A percentile compares a stretch with the other conserved stretches of the same genome.
These are phyloP conservation scores for Silurus aristotelis DNA, from an alignment of 2,797 vertebrate genomes.

Conservation along the genomic window DNA sequence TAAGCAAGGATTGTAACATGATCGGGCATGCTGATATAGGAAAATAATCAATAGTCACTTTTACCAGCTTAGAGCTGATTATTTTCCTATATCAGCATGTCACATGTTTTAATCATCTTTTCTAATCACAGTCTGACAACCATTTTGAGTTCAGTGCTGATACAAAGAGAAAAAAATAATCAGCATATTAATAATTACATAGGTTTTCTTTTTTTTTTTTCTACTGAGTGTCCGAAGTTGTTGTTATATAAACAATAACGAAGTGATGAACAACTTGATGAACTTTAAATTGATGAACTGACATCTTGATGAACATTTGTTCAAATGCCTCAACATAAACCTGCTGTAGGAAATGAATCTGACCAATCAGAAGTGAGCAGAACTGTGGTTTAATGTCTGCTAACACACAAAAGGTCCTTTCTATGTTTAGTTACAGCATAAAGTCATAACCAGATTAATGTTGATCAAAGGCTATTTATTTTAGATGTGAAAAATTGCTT, in stretches of 20 bases:
- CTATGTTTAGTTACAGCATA: neutral
- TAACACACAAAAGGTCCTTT: neutral
- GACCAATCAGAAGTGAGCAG: neutral
- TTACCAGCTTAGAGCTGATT: neutral
- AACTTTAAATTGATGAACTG: no score
- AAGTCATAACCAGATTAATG: neutral
- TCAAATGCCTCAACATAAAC: no score
- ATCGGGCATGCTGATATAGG: neutral
- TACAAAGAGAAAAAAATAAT: neutral
- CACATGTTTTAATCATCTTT: neutral
- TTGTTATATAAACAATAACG: neutral
- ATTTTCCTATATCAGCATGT: neutral
- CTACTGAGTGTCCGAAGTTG: neutral
- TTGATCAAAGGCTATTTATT: constrained; percentile 2
- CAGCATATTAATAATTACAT: neutral
- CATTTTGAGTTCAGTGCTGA: neutral
- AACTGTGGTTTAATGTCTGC: neutral
- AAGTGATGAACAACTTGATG: no score
- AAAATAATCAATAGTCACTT: neutral
- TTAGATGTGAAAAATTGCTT: neutral
- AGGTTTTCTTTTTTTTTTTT: neutral
- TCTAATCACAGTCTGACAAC: neutral
- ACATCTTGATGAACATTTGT: no score
- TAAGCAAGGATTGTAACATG: neutral
- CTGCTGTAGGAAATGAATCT: neutral